phyloP scores from a whole-genome alignment of 2,797 vertebrate species.

The Squalus acanthias region DNA sequence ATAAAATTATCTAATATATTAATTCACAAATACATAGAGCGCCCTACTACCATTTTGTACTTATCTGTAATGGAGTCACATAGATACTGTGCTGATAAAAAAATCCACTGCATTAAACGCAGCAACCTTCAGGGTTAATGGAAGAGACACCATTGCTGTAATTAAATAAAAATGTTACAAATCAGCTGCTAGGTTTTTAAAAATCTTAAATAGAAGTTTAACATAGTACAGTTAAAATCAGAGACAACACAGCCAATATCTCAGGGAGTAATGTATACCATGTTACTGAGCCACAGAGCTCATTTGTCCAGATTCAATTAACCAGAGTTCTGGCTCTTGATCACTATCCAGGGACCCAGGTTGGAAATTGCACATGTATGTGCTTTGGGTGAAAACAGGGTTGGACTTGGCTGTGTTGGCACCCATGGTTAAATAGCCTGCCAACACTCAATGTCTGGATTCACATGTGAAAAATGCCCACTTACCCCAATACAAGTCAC shows the following conservation, averaged over 20 bases:
- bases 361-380: not conserved
- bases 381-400: not conserved
- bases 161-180: not conserved
- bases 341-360: no score
- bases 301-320: not conserved
- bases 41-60: not conserved
- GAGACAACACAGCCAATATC: not conserved
- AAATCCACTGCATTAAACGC: not conserved
- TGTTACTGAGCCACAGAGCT: not conserved
- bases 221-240: not conserved
- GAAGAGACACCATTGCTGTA: not conserved
- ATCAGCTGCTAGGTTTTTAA: not conserved
- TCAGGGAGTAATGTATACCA: not conserved
- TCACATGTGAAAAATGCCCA: no score
- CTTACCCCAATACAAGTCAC: no score
- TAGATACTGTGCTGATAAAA: not conserved
- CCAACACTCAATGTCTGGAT: not conserved
- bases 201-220: not conserved
- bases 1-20: not conserved
- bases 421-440: not conserved
- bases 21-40: not conserved
- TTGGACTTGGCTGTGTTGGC: no score
- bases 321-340: not conserved
- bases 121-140: constrained; percentile 7
- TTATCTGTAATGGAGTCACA: not conserved